These are phyloP conservation scores for Dasyprocta punctata DNA, from an alignment of 2,113 vertebrate genomes.

Conservation along the genomic window DNA sequence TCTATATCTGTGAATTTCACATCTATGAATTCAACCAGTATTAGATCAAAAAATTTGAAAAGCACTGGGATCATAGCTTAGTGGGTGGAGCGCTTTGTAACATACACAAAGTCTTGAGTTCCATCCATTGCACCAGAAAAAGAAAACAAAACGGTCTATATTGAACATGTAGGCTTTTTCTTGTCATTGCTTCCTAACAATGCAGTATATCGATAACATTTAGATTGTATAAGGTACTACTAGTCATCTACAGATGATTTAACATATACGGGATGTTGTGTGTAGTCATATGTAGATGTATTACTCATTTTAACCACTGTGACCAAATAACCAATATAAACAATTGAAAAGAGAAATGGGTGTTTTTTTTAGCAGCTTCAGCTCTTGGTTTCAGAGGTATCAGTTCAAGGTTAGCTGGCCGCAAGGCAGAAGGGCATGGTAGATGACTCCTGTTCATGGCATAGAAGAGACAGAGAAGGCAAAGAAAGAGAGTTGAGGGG, in stretches of 20 bases:
- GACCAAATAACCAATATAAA: background rate
- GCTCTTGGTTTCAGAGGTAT: background rate
- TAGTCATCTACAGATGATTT: background rate
- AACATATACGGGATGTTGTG: background rate
- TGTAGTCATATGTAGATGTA: background rate
- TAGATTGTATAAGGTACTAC: background rate
- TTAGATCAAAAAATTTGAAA: background rate
- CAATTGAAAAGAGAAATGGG: background rate
- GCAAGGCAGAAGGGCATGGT: background rate
- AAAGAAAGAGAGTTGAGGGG: background rate
- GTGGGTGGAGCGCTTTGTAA: background rate
- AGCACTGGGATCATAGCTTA: background rate
- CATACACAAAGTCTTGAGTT: background rate
- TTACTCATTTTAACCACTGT: background rate
- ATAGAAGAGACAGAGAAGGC: background rate
- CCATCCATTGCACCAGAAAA: background rate
- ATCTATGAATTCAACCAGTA: background rate
- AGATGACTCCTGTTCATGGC: background rate
- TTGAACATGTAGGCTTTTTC: background rate
- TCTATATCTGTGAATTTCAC: background rate
- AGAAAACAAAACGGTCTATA: background rate
- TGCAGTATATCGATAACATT: background rate
- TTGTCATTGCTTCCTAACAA: background rate
- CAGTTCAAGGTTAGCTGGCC: background rate
- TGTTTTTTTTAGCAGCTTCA: background rate